Conservation (phyloP, 2,113 vertebrate species). For the Campylomormyrus numenius region DNA sequence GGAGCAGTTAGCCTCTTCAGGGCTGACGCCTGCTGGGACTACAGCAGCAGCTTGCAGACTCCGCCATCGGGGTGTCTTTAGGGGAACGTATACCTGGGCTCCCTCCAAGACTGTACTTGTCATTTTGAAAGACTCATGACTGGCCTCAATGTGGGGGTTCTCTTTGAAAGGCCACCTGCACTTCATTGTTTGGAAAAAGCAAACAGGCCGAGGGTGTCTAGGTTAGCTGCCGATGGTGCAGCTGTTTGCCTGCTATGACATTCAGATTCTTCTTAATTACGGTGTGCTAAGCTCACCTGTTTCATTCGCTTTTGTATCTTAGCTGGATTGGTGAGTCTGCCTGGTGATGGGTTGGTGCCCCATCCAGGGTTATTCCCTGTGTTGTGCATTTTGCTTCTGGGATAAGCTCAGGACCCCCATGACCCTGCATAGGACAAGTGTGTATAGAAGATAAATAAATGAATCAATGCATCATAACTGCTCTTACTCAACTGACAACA, state of each 20-base stretch:
- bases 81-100: background rate
- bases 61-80: background rate
- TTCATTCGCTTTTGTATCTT: background rate
- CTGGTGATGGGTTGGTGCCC: background rate
- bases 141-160: background rate
- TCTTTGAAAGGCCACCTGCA: background rate
- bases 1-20: background rate
- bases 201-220: background rate
- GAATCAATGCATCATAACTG: background rate
- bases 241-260: background rate
- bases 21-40: background rate
- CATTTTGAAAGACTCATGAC: background rate
- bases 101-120: background rate
- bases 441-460: background rate
- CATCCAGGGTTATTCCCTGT: background rate
- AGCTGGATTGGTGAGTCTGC: background rate
- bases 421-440: background rate
- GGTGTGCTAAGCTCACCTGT: background rate
- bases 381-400: background rate
- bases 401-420: background rate
- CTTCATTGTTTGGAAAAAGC: background rate
- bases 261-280: background rate
- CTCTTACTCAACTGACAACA: background rate
- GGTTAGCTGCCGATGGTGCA: background rate
- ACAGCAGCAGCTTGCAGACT: background rate